phyloP scores from a whole-genome alignment of 2,797 vertebrate species.

The Eidolon dupreanum region DNA sequence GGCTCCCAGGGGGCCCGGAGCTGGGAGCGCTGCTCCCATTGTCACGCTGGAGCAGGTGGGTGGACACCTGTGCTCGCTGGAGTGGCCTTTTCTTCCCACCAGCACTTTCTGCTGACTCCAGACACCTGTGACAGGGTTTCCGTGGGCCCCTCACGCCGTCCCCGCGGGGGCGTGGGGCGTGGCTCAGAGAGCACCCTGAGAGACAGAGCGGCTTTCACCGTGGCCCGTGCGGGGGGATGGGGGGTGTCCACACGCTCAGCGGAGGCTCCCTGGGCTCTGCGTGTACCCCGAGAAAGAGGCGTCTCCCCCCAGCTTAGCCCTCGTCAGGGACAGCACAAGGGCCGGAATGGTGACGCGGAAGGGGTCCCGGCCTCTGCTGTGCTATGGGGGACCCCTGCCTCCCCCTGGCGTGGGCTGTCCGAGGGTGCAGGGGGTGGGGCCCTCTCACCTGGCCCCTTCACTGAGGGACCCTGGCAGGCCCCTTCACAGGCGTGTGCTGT shows the following conservation, averaged over 20 bases:
- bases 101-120: not conserved
- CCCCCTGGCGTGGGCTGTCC: not conserved
- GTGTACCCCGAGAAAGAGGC: not conserved
- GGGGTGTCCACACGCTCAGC: fast-evolving
- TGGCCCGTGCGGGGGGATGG: not conserved
- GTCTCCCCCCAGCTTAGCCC: not conserved
- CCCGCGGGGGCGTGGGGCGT: fast-evolving
- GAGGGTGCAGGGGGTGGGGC: fast-evolving
- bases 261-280: fast-evolving
- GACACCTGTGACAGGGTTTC: not conserved
- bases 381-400: fast-evolving
- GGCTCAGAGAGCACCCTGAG: not conserved
- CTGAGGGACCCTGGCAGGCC: not conserved
- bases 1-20: fast-evolving
- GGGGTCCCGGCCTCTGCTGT: fast-evolving
- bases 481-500: too few species aligned
- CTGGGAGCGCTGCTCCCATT: not conserved
- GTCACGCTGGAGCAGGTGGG: not conserved
- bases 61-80: fast-evolving
- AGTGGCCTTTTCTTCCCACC: not conserved
- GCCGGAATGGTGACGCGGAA: fast-evolving
- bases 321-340: not conserved
- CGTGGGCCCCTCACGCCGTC: fast-evolving
- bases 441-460: not conserved
- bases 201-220: fast-evolving